These are phyloP conservation scores for Isotomurus palustris DNA, from an alignment of 2,888 invertebrate genomes.

Conservation along the genomic window DNA sequence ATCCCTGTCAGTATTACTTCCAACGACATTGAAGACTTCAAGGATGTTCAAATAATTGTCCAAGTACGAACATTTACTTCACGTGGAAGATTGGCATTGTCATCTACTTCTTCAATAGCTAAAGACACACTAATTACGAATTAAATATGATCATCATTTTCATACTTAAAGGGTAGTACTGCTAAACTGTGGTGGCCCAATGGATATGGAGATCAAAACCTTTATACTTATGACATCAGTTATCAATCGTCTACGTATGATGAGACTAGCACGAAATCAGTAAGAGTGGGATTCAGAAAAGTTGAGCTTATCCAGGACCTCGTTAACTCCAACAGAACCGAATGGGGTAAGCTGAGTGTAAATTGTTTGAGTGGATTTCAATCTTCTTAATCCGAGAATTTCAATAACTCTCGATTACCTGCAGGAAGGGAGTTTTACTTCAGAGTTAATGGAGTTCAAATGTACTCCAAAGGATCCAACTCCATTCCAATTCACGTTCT, in stretches of 20 bases:
- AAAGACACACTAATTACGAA: not conserved
- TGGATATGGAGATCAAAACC: conserved; percentile 69
- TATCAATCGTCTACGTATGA: conserved; percentile 47
- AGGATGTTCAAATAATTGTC: conserved; percentile 21
- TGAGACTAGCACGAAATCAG: conserved; percentile 51
- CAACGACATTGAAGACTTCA: not conserved
- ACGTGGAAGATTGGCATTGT: too few species aligned
- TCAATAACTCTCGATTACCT: not conserved
- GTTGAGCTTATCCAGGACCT: conserved; percentile 73
- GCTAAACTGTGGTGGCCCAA: conserved; percentile 90
- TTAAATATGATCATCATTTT: not conserved
- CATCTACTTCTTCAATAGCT: too few species aligned
- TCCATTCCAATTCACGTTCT: conserved; percentile 56
- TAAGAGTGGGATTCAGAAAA: conserved; percentile 78
- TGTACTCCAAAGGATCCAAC: conserved; percentile 57
- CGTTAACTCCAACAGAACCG: conserved; percentile 48
- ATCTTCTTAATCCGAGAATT: not conserved
- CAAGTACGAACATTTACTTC: conserved; percentile 16
- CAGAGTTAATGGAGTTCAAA: conserved; percentile 53
- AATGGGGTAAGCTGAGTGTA: conserved; percentile 12
- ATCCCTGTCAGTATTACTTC: not conserved
- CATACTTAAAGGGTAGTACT: conserved; percentile 41
- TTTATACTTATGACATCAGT: conserved; percentile 65
- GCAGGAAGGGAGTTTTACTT: conserved; percentile 53
- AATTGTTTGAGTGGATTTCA: not conserved